Base-by-base conservation (phyloP, 30 jellyfish, hydroid and myxozoan genomes). In the Turritopsis rubra region DNA sequence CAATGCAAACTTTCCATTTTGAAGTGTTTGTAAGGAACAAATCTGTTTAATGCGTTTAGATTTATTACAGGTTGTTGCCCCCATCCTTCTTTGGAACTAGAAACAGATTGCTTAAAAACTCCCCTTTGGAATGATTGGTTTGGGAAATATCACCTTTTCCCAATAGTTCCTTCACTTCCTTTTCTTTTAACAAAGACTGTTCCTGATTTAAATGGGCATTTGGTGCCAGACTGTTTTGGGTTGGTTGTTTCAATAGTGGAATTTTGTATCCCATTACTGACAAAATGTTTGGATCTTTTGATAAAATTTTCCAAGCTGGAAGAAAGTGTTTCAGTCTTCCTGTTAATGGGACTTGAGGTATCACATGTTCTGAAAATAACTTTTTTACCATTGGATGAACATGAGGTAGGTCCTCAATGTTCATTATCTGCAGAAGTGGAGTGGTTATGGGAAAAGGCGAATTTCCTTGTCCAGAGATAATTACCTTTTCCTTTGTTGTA, bases 1-100 rank as follows among this genome's bases (percentile, higher is more conserved):
- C 29, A 66, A 66, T 66, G 76, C 76, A 66, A 66, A 66, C 76
- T 18, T 25, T 66, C 76, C 29, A 66, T 66, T 66, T 66, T 66
- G 29, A 66, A 18, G 76, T 66, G 76, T 66, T 66, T 25, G 76
- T 17, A 66, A n/a, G 76, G 76, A 25, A 66, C 76, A 66, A 66
- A 66, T 25, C 76, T 66, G 76, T 54, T 27, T 27, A 78, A 54
- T 21, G 41, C 23, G 7, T 78, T 54, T 74, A 8, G 1, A 28
- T 25, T 21, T 25, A 54, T 29, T 21, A 20, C 21, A 25, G 74
- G 78, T 78, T 29, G 85, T 28, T 54, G 76, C 78, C 21, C 29
- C 18, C 66, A 78, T 54, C 66, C 66, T 54, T 78, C 53, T 29
- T 78, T 29, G 21, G 81, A 26, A 24, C 76, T 66, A 26, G 70